Evolutionary conservation across 1,140 invertebrate species (phyloP).

Genomic region (Caerostris extrusa): DNA sequence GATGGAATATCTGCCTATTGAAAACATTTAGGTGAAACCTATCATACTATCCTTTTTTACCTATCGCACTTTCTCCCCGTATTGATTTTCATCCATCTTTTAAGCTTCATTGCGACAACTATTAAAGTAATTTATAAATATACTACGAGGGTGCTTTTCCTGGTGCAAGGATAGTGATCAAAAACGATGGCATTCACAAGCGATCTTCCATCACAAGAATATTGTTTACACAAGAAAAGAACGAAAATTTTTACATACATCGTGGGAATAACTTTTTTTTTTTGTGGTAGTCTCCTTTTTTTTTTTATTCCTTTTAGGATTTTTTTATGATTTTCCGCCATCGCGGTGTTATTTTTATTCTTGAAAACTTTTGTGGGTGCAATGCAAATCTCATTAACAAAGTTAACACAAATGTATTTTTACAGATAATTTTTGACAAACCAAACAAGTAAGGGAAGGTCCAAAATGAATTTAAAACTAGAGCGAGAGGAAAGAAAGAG

Average conservation of each 20-base stretch:
- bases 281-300: not conserved
- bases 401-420: constrained; percentile 53
- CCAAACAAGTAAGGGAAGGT: constrained; percentile 36
- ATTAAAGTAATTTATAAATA: constrained; percentile 36
- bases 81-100: not conserved
- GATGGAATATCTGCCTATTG: not conserved
- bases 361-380: not conserved
- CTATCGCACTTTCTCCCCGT: not conserved
- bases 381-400: constrained; percentile 63
- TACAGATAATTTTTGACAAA: constrained; percentile 62
- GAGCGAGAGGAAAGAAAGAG: not conserved
- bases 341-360: constrained; percentile 22
- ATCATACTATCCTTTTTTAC: not conserved
- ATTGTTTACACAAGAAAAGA: constrained; percentile 38
- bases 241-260: constrained; percentile 26
- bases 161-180: constrained; percentile 4
- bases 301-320: not conserved
- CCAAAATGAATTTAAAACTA: constrained; percentile 63
- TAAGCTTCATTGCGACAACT: not conserved
- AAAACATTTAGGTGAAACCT: not conserved
- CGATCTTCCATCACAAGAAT: constrained; percentile 26
- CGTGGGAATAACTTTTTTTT: constrained; percentile 39
- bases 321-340: not conserved
- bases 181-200: not conserved
- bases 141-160: not conserved